Base-by-base conservation (phyloP, 2,888 invertebrate species). In the Ectropis crepuscularia region DNA sequence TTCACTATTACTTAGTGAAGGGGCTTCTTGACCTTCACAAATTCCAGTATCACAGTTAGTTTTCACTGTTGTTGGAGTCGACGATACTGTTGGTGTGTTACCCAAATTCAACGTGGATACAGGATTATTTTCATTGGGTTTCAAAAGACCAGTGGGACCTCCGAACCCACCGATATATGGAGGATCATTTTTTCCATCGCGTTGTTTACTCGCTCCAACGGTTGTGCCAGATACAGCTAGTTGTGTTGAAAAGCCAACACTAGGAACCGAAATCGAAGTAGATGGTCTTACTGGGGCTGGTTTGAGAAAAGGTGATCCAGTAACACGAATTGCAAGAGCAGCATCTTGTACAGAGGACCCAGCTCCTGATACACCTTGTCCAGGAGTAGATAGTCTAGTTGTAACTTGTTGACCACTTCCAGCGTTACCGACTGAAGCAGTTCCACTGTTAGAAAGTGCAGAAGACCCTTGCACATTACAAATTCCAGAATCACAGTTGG, bases 141-240 rank as follows among this genome's bases (percentile, higher is more conserved):
- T 85, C 50, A 86, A 73, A 61, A 86, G 66, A 36, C 83, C 86
- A 12, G 74, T 50, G 37, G 82, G 78, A n/a, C 82, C 87, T 37
- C 84, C 85, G 68, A 87, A 86, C 9, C 82, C 82, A 49, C 81
- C 83, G 11, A 72, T 73, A 60, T 87, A 85, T 7, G 69, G n/a
- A 39, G 79, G 76, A 45, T 80, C 78, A 12, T 77, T 67, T 65
- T 72, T 76, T 12, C 61, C 57, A 45, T 36, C 54, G 36, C 48
- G 48, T 57, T 61, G 64, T 10, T 42, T 47, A 46, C 51, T 61
- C 39, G 65, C 16, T 28, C 16, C 16, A 28, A 4, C 16, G 2
- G 4, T 28, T 1, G 16, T 28, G 16, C 16, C 16, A 28, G 16
- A 28, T 28, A 28, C 16, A 28, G 16, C 16, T 28, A 28, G 4